A percentile compares a stretch with the other conserved stretches of the same genome.
Conservation (phyloP, 2,113 vertebrate genomes). For the Ranitomeya variabilis region DNA sequence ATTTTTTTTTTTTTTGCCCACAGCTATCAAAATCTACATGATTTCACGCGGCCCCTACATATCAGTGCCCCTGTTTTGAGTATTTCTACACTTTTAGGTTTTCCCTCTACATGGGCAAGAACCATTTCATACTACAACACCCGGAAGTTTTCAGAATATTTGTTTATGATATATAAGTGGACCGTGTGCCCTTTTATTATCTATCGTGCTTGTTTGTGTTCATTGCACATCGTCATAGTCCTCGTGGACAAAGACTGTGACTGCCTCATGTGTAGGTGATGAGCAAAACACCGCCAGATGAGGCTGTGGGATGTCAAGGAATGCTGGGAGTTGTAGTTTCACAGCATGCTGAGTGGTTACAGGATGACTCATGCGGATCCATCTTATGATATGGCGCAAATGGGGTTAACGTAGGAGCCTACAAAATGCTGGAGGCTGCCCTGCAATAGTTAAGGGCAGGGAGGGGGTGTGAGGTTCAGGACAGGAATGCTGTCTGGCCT, state of each 20-base stretch:
- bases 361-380: no score
- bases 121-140: background rate
- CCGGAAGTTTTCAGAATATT: background rate
- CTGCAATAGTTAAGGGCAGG: constrained; percentile 27
- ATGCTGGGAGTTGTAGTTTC: background rate
- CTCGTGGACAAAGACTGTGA: background rate
- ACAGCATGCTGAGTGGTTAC: background rate
- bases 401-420: background rate
- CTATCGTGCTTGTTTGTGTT: background rate
- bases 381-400: background rate
- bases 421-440: background rate
- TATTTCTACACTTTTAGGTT: background rate
- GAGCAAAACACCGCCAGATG: background rate
- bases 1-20: no score
- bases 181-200: background rate
- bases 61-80: no score
- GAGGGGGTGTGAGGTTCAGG: constrained; percentile 29
- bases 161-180: background rate
- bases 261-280: background rate
- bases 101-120: background rate
- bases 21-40: no score
- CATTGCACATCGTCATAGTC: background rate
- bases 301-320: background rate
- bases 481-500: constrained; percentile 41
- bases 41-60: no score